Base-by-base conservation (phyloP, 2,888 invertebrate genomes). In the Selenia dentaria region DNA sequence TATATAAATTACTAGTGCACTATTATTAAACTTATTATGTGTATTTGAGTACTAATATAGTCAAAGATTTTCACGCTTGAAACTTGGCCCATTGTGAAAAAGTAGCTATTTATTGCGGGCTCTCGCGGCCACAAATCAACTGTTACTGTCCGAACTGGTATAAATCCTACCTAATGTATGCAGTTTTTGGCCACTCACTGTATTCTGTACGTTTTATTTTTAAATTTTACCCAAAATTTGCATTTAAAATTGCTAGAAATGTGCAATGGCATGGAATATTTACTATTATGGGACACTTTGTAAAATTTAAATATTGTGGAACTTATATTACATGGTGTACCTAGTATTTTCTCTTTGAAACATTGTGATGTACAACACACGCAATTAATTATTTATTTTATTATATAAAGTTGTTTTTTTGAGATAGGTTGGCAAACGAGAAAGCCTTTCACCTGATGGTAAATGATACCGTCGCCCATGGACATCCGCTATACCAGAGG, bases 101-200 rank as follows among this genome's bases (percentile, higher is more conserved):
- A 63, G 63, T 59, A 62, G 66, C 78, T 82, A 84, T 84, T 83
- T 84, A 84, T 82, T 67, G 74, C 69, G 73, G 71, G 71, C 78
- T 79, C 75, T 59, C 66, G 61, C 62, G 54, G 70, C 79, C 67
- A 84, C 84, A 83, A 85, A 85, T 85, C 84, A 84, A 82, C 73
- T 55, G 64, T 62, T 58, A 67, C 73, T 74, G 80, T 80, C 82
- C 63, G 76, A 79, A 77, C 75, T 79, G 72, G 76, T 74, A 74
- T 74, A 79, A 81, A 79, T 74, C 70, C 61, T 63, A 58, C 53
- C 46, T 64, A 64, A 61, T 66, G 58, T 67, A 62, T 69, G 60
- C 71, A 69, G 59, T 67, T 70, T 71, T 69, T 65, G 62, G 65
- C 61, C 54, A 51, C 50, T 54, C 57, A 63, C 60, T 67, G 64